Percentiles rank a stretch among this genome's conserved stretches.
These are phyloP conservation scores for Sphenopsis melanotis DNA, from an alignment of 2,797 vertebrate genomes.

Conservation along the genomic window DNA sequence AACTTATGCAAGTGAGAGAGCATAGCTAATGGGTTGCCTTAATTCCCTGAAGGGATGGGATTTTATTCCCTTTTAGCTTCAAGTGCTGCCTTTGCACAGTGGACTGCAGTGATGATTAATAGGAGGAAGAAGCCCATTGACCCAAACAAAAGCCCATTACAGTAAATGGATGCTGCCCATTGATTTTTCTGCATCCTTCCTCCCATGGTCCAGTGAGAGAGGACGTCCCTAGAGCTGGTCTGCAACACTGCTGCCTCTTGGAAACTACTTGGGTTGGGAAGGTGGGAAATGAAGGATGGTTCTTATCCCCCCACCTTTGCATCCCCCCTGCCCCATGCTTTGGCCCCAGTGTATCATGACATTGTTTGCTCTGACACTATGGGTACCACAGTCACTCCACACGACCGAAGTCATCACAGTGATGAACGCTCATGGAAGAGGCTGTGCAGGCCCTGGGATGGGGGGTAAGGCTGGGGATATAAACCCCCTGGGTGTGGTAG, in stretches of 20 bases:
- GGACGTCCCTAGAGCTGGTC: accelerated
- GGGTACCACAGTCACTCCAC: no score
- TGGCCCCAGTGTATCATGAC: accelerated
- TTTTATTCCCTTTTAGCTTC: neutral
- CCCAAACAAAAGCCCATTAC: conserved; percentile 32
- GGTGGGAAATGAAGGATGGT: neutral
- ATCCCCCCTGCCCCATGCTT: neutral
- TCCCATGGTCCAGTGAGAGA: neutral
- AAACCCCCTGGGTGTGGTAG: neutral
- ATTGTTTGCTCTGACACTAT: neutral
- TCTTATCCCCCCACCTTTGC: neutral
- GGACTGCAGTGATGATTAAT: neutral
- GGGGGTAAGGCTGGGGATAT: neutral
- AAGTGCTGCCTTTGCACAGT: neutral
- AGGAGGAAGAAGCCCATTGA: conserved; percentile 2
- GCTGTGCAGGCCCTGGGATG: neutral
- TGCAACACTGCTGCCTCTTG: accelerated
- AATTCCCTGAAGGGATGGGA: neutral
- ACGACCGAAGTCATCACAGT: neutral
- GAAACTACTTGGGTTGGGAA: neutral
- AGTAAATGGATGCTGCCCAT: conserved; percentile 2
- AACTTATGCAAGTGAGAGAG: neutral
- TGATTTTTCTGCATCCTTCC: neutral
- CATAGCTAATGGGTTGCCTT: neutral
- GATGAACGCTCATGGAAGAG: neutral